A percentile compares a stretch with the other conserved stretches of the same genome.
Conservation (phyloP, 1,140 invertebrate species). For the Tribolium madens region DNA sequence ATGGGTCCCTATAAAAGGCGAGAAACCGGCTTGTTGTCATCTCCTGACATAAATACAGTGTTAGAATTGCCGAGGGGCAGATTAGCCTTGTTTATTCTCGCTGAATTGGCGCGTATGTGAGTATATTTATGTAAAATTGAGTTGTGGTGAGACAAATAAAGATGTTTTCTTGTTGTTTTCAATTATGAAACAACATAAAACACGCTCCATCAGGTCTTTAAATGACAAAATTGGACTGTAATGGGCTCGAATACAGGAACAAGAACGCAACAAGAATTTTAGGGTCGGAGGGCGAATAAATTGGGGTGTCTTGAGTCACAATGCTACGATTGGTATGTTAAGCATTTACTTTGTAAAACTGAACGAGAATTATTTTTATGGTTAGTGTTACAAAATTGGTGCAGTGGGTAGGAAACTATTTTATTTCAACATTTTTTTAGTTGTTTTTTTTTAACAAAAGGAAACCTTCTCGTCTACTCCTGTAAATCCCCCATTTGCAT, state of each 20-base stretch:
- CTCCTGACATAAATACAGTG: constrained; percentile 21
- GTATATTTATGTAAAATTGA: constrained; percentile 17
- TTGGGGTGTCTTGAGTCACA: not conserved
- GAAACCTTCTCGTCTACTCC: not conserved
- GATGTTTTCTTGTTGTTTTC: not conserved
- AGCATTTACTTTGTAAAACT: not conserved
- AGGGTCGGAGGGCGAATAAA: not conserved
- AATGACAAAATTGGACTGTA: constrained; percentile 8
- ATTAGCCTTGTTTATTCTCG: constrained; percentile 11
- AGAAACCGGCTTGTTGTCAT: constrained; percentile 11
- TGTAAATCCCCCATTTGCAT: not conserved
- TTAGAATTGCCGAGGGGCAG: constrained; percentile 15
- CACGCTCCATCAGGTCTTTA: not conserved
- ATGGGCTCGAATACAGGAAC: not conserved
- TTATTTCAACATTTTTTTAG: too few relatives aligned
- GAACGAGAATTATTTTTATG: not conserved
- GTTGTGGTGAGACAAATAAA: not conserved
- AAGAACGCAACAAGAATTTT: not conserved
- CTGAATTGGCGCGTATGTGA: constrained; percentile 6
- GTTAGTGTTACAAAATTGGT: too few relatives aligned
- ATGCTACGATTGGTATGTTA: not conserved
- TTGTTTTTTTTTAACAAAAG: not conserved
- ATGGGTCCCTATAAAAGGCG: not conserved
- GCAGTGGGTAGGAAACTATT: too few relatives aligned
- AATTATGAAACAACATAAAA: constrained; percentile 25